Conservation (phyloP, 2,113 vertebrate species). For the Oncorhynchus keta region DNA sequence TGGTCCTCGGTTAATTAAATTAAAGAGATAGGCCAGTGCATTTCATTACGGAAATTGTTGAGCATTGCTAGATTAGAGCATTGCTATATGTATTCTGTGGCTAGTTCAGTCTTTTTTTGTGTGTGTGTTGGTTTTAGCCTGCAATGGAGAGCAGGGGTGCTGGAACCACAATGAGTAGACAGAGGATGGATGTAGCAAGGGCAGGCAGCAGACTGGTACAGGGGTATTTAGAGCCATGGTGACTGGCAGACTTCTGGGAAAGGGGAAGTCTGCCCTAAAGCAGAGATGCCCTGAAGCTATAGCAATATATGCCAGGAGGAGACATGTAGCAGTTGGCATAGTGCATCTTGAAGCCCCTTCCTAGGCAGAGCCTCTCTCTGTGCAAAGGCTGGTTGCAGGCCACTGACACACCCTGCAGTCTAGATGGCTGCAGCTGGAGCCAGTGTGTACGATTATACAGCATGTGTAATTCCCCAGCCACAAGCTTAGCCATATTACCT, state of each 20-base stretch:
- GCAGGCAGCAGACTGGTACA: background rate
- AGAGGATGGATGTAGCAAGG: no score
- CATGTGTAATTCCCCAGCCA: background rate
- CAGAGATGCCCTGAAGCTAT: constrained; percentile 31
- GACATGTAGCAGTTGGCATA: background rate
- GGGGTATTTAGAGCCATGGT: background rate
- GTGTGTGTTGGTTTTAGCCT: constrained; percentile 15
- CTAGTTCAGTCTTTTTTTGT: constrained; percentile 9
- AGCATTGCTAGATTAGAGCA: constrained; percentile 26
- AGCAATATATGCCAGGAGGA: constrained; percentile 20
- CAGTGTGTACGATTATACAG: background rate
- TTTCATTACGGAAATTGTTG: constrained; percentile 46
- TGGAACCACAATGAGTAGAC: no score
- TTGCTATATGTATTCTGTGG: constrained; percentile 4
- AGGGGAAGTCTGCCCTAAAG: no score
- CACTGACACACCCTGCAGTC: no score
- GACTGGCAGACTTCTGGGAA: background rate
- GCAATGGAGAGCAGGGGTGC: no score
- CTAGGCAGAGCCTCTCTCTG: constrained; percentile 44
- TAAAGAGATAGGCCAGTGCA: constrained; percentile 53
- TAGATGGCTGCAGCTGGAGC: no score
- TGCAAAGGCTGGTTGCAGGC: background rate
- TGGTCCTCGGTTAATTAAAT: constrained; percentile 59
- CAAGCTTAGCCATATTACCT: no score
- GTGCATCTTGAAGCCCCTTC: constrained; percentile 4